Evolutionary conservation across 1,140 invertebrate genomes (phyloP), one percentile per base, ranked within the genome.

Genomic region (Penaeus indicus): DNA sequence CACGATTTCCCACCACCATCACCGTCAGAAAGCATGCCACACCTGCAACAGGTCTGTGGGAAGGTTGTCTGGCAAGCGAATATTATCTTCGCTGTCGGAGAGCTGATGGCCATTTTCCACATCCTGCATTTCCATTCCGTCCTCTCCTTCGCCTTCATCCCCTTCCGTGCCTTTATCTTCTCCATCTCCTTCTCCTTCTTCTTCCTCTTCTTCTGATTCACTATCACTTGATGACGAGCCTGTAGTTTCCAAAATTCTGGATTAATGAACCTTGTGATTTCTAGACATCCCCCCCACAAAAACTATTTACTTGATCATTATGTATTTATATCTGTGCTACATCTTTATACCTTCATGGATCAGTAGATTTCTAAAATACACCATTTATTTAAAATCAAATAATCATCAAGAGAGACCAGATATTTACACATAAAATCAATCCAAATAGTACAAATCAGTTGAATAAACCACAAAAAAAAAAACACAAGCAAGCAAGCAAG

Each of bases 51-150:
- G 93, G 79, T 94, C 93, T 67, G 93, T 92, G 47, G 95, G 94
- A 85, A 96, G 92, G 91, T 94, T 94, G 38, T 94, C 93, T 11
- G 95, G 95, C 72, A 95, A 92, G 88, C 94, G 94, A 27, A 93
- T 93, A 84, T 94, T 93, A 88, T 91, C 91, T 47, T 90, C 91
- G 22, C 64, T 63, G 21, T 82, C 79, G 13, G 80, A 79, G 27
- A 80, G 25, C 25, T 80, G 72, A n/a, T 60, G 81, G 42, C 63
- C 61, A 63, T 88, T 61, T 64, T 63, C 81, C 7, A n/a, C 77
- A 18, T 61, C 75, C 27, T 79, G 80, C 47, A 16, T 62, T 78
- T 85, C 86, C 25, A 19, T n/a, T 1, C 84, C 89, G 18, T 81
- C 90, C 11, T 72, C 85, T 19, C 32, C 90, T 38, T 82, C 63